Evolutionary conservation across 2,888 invertebrate species (phyloP), one percentile per base, ranked within the genome.

Genomic region (Drosophila mimica): DNA sequence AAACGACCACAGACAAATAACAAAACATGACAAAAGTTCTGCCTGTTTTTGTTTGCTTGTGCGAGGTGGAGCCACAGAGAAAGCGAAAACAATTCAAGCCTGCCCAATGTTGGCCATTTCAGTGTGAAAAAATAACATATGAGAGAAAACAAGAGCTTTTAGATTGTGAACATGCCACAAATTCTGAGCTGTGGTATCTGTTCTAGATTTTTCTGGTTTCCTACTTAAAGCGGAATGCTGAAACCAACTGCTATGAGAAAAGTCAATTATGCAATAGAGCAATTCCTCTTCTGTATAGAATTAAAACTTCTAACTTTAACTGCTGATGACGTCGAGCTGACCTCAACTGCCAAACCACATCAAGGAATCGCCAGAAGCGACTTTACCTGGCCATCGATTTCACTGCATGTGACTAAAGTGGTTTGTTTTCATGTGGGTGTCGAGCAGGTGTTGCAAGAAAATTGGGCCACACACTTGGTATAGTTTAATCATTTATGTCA

Each of bases 1-100:
- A 89, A 89, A 74, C 86, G 75, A 77, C 89, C 88, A 70, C 90
- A 80, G 63, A 79, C 76, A 79, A 81, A 75, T 76, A 87, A 81
- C 77, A 77, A 80, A 78, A 75, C 76, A 74, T 70, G 76, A 74
- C 74, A 87, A 81, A 76, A 77, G 58, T 74, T 72, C 63, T 48
- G 48, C 51, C 49, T 61, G 61, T 54, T 72, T 62, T 34, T 67
- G 61, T 66, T 54, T 34, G 73, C 49, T 66, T 51, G 25, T 20
- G 57, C 40, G 9, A 57, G n/a, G 4, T 2, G 15, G 40, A 57
- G 2, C 56, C 17, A 13, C 54, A 57, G 31, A 31, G 53, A 70
- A 58, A 62, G 62, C 66, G 48, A 70, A 60, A 67, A 71, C 64
- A 71, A 67, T 38, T 63, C 56, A 17, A 75, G 56, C 38, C 20